These are phyloP conservation scores for Machaerirhynchus nigripectus DNA, from an alignment of 2,113 vertebrate genomes.

Conservation along the genomic window DNA sequence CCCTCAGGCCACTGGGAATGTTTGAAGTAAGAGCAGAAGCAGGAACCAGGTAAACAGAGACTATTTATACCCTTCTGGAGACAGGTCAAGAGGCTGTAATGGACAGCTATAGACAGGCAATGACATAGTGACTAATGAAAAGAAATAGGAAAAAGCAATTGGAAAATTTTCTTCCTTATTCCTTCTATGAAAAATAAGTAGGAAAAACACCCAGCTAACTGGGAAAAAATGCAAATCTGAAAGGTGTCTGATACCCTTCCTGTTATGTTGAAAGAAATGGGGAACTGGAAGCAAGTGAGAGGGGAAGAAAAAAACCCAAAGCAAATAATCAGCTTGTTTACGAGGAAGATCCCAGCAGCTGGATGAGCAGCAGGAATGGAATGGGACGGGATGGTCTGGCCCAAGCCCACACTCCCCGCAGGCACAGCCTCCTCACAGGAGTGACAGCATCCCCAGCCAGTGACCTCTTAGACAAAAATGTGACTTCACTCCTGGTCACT, in stretches of 20 bases:
- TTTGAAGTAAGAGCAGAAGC: neutral
- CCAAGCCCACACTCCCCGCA: neutral
- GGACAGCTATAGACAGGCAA: conserved; percentile 28
- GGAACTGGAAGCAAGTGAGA: neutral
- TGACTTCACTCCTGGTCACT: neutral
- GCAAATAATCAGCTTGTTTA: conserved; percentile 61
- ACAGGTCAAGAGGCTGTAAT: neutral
- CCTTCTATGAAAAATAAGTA: conserved; percentile 54
- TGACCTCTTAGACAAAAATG: neutral
- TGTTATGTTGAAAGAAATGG: conserved; percentile 45
- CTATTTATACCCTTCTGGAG: neutral
- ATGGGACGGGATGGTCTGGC: neutral
- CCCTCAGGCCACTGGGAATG: neutral
- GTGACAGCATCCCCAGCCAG: neutral
- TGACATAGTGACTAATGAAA: conserved; percentile 29
- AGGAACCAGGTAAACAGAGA: conserved; percentile 9
- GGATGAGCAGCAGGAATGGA: conserved; percentile 20
- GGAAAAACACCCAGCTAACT: conserved; percentile 44
- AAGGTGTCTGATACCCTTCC: conserved; percentile 54
- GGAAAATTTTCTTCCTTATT: conserved; percentile 39
- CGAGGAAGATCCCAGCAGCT: conserved; percentile 11
- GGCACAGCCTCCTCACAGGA: neutral
- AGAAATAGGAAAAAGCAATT: conserved; percentile 45
- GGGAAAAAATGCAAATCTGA: conserved; percentile 40
- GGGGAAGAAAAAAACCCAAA: neutral